Base-by-base conservation (phyloP, 1,140 invertebrate species). In the Tetraneura akinire region DNA sequence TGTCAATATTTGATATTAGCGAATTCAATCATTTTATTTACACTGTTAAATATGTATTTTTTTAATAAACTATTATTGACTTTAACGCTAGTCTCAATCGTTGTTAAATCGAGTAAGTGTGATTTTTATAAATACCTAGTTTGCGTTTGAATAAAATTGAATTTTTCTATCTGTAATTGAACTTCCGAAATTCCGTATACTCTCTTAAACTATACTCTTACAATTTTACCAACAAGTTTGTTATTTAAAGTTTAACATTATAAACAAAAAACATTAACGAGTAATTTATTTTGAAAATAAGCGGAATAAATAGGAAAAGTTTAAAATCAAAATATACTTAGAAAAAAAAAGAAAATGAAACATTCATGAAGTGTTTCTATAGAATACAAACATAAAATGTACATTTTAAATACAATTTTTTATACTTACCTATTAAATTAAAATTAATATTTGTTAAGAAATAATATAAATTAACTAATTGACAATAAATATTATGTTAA, bases 71-170 rank as follows among this genome's bases (percentile, higher is more conserved):
- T 68, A 0, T 9, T 68, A 21, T 47, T 0, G 0, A 16, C 8
- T 47, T 9, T 68, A 13, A 13, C 14, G 21, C 47, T 47, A 9
- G 2, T 47, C 3, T 47, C 13, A 16, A 16, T 68, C 47, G 16
- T 47, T 16, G 21, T 68, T 16, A 68, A 68, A 11, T 47, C 21
- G 5, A 47, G 66, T 68, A 68, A 68, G 66, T 68, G 3, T 68
- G 3, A 0, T 0, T 1, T 32, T 3, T 62, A 26, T 32, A 32
- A 62, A n/a, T 10, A 10, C 26, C 1, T 32, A 9, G 3, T 26
- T 18, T 62, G 16, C 29, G 9, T 6, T 8, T 13, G 14, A 23
- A 45, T 68, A 2, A 23, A 23, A 45, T 23, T 9, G 11, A 23
- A 1, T 64, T 64, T 64, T 4, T n/a, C 9, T 1, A n/a, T 23